These are phyloP conservation scores for Carassius gibelio DNA, from an alignment of 2,113 vertebrate species.

Conservation along the genomic window DNA sequence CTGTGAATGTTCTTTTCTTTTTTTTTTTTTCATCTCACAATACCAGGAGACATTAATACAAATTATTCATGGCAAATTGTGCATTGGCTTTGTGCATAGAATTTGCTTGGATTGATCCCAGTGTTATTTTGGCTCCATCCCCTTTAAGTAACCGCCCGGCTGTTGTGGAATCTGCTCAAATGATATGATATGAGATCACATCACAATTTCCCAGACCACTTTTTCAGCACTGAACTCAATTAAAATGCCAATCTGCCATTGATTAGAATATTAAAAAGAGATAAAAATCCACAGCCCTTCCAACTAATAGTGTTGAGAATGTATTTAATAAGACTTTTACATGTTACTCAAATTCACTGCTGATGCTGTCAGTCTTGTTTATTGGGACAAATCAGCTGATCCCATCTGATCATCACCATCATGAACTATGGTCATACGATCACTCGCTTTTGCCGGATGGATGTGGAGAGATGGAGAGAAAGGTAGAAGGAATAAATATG, in stretches of 20 bases:
- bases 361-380: neutral
- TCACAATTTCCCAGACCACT: neutral
- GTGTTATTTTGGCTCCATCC: slow-evolving; percentile 19
- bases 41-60: slow-evolving; percentile 1
- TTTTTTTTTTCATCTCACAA: neutral
- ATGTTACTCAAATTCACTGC: too few relatives aligned
- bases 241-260: slow-evolving; percentile 44
- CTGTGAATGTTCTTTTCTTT: neutral
- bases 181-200: slow-evolving; percentile 16
- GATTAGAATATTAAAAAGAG: slow-evolving; percentile 44
- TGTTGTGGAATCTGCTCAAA: slow-evolving; percentile 4
- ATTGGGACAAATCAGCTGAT: neutral
- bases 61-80: slow-evolving; percentile 19
- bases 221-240: slow-evolving; percentile 29
- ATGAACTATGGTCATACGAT: neutral
- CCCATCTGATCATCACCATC: neutral
- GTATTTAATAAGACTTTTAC: neutral
- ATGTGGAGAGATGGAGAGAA: neutral
- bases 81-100: slow-evolving; percentile 3
- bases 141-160: slow-evolving; percentile 11
- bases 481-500: neutral
- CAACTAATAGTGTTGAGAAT: slow-evolving; percentile 10
- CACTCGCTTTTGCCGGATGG: neutral
- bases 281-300: slow-evolving; percentile 17
- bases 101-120: slow-evolving; percentile 25